These are phyloP conservation scores for Eristalis arbustorum DNA, from an alignment of 2,888 invertebrate genomes.

Conservation along the genomic window DNA sequence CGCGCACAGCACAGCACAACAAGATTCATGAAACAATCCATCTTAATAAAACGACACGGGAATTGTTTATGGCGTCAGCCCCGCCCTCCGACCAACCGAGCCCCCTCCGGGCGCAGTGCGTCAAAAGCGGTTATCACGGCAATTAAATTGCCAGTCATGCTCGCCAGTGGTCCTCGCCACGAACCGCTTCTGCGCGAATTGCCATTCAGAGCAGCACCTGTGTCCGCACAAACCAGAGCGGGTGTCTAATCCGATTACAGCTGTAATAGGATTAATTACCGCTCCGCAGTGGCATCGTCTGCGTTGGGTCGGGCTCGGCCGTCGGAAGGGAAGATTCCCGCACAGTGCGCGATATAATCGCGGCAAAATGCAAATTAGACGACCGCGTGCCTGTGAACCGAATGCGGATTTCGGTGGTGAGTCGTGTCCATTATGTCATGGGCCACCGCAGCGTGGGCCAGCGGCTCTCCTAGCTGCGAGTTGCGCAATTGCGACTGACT, in stretches of 20 bases:
- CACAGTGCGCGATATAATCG: conserved; percentile 4
- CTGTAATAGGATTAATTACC: conserved; percentile 22
- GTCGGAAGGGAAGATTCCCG: background rate
- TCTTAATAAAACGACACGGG: conserved; percentile 24
- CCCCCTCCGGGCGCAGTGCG: background rate
- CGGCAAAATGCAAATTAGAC: conserved; percentile 24
- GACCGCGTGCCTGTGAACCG: conserved; percentile 19
- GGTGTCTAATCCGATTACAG: conserved; percentile 18
- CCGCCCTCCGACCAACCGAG: background rate
- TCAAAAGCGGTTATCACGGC: background rate
- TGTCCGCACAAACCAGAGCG: background rate
- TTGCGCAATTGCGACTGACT: conserved; percentile 6
- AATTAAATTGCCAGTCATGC: conserved; percentile 11
- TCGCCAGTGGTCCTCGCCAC: background rate
- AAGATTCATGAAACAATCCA: conserved; percentile 8
- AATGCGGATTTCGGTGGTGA: conserved; percentile 33
- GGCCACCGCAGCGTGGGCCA: background rate
- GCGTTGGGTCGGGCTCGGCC: background rate
- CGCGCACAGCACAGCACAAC: background rate
- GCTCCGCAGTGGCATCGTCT: background rate
- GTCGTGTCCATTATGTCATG: conserved; percentile 15
- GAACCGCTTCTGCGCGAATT: background rate
- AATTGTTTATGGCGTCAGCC: conserved; percentile 9
- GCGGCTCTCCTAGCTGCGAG: background rate
- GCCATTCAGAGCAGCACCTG: background rate